Conservation (phyloP, 2,888 invertebrate species). For the Euzophera pinguis region DNA sequence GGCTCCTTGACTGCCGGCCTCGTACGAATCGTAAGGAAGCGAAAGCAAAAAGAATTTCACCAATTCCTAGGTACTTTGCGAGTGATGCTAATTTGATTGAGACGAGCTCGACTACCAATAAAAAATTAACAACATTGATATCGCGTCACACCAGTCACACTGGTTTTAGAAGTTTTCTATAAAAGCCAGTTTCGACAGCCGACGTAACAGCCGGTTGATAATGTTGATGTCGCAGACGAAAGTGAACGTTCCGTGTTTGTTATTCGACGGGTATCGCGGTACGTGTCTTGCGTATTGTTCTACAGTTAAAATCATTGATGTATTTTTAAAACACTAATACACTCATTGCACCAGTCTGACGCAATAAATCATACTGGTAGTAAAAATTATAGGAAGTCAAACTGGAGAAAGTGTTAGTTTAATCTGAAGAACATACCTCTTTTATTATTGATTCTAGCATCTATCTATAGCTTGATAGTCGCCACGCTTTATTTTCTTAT, state of each 20-base stretch:
- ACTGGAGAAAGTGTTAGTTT: too few species aligned
- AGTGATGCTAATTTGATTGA: constrained; percentile 25
- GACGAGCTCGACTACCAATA: constrained; percentile 25
- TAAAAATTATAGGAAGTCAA: not conserved
- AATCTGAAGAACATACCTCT: too few species aligned
- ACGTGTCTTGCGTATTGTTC: constrained; percentile 52
- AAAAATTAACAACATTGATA: constrained; percentile 22
- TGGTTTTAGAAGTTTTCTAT: constrained; percentile 33
- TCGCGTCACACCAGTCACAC: constrained; percentile 32
- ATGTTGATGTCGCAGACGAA: constrained; percentile 56
- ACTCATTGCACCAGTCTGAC: not conserved
- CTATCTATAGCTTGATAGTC: too few species aligned
- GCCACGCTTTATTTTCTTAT: too few species aligned
- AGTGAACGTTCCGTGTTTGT: constrained; percentile 74
- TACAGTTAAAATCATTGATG: constrained; percentile 22
- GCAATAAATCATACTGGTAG: not conserved
- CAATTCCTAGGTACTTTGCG: constrained; percentile 26
- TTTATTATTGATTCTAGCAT: too few species aligned
- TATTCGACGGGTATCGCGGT: constrained; percentile 58
- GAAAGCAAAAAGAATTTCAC: constrained; percentile 35
- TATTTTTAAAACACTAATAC: constrained; percentile 14
- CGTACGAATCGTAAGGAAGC: constrained; percentile 26
- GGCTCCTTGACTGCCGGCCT: constrained; percentile 31
- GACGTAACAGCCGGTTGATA: constrained; percentile 42
- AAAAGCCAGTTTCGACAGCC: constrained; percentile 36